phyloP scores from a whole-genome alignment of 2,888 invertebrate species.

The Spodoptera littoralis region DNA sequence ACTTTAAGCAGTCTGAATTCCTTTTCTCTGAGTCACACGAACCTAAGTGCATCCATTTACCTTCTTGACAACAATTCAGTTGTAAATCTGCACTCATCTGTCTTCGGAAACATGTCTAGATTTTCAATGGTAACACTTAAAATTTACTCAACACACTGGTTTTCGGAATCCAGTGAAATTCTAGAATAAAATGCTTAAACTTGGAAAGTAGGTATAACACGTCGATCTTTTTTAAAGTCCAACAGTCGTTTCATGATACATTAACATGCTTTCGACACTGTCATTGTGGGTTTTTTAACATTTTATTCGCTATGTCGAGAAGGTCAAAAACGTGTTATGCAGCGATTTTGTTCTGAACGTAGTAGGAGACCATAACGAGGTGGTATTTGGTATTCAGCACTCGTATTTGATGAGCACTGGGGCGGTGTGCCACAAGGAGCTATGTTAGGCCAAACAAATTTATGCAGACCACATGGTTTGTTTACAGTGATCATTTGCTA shows the following conservation, averaged over 20 bases:
- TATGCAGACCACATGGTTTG: slow-evolving; percentile 33
- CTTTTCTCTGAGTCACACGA: slow-evolving; percentile 26
- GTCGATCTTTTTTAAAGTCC: slow-evolving; percentile 32
- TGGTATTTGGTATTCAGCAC: slow-evolving; percentile 51
- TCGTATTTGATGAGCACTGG: slow-evolving; percentile 40
- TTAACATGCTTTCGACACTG: slow-evolving; percentile 56
- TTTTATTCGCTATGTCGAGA: slow-evolving; percentile 35
- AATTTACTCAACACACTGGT: slow-evolving; percentile 35
- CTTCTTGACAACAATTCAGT: slow-evolving; percentile 3
- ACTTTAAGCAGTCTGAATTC: slow-evolving; percentile 15
- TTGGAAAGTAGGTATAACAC: slow-evolving; percentile 37
- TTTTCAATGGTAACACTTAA: slow-evolving; percentile 36
- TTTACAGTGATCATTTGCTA: slow-evolving; percentile 36
- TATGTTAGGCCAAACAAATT: slow-evolving; percentile 30
- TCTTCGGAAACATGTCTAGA: slow-evolving; percentile 22
- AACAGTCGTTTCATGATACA: slow-evolving; percentile 26
- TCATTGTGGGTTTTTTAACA: slow-evolving; percentile 39
- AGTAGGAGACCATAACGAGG: slow-evolving; percentile 40
- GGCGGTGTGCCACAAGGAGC: slow-evolving; percentile 50
- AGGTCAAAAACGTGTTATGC: slow-evolving; percentile 38
- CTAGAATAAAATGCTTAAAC: slow-evolving; percentile 28
- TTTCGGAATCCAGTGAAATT: slow-evolving; percentile 46
- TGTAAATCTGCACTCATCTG: slow-evolving; percentile 21
- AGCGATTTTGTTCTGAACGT: slow-evolving; percentile 37
- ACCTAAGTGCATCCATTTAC: slow-evolving; percentile 11